These are phyloP conservation scores for Morone chrysops DNA, from an alignment of 2,113 vertebrate species.

Conservation along the genomic window DNA sequence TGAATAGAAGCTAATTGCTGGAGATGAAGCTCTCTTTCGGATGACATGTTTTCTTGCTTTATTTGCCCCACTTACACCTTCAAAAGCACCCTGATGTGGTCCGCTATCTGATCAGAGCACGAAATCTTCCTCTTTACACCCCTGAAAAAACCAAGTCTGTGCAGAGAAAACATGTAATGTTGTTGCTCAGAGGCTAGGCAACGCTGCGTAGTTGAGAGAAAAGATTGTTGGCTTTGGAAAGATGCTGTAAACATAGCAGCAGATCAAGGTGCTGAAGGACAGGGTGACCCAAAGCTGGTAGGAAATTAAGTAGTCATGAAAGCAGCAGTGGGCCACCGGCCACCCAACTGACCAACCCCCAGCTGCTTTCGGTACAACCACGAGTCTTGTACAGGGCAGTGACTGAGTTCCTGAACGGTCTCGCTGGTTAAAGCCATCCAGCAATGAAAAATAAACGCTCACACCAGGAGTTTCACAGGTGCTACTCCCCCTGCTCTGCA, in stretches of 20 bases:
- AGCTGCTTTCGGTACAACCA: constrained; percentile 25
- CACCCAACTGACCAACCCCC: constrained; percentile 16
- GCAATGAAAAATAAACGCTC: constrained; percentile 58
- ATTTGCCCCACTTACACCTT: constrained; percentile 56
- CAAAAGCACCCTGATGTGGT: constrained; percentile 72
- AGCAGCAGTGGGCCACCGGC: constrained; percentile 22
- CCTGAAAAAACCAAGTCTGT: constrained; percentile 44
- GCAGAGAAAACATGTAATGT: constrained; percentile 39
- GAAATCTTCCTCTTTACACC: constrained; percentile 42
- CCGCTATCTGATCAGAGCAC: constrained; percentile 63
- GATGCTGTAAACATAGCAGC: constrained; percentile 61
- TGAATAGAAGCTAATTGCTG: constrained; percentile 76
- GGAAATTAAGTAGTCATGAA: constrained; percentile 67
- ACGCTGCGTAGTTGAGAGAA: constrained; percentile 42
- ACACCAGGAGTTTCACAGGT: constrained; percentile 45
- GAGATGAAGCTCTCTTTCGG: constrained; percentile 40
- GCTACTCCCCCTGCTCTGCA: constrained; percentile 24
- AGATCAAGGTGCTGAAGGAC: constrained; percentile 71
- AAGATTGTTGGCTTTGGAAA: constrained; percentile 65
- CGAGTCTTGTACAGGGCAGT: constrained; percentile 37
- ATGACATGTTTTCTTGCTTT: constrained; percentile 36
- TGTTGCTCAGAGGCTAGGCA: constrained; percentile 21
- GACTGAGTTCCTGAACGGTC: constrained; percentile 32
- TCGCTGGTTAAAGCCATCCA: constrained; percentile 36
- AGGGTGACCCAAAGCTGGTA: constrained; percentile 63